Base-by-base conservation (phyloP, 2,888 invertebrate species). In the Trissoscelio sp. region DNA sequence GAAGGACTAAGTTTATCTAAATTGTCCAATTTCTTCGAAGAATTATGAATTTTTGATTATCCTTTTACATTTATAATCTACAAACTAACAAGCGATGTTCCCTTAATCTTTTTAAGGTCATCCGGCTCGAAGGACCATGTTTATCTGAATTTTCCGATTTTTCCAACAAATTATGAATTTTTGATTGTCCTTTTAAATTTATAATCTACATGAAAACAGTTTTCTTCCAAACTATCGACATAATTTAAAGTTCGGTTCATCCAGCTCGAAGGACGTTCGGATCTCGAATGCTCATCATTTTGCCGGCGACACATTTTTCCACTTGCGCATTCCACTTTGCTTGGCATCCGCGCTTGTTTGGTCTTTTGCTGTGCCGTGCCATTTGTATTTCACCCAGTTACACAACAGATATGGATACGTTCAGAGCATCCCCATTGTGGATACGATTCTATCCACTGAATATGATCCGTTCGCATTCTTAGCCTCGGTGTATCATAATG, bases 371-470 rank as follows among this genome's bases (percentile, higher is more conserved):
- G 51, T 51, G 3, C 6, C 31, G 42, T 58, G 34, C 42, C 60
- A 60, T 77, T 67, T 77, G 53, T 69, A 60, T 69, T 69, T 60
- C 77, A 77, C 46, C 53, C 53, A 77, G 77, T 77, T 77, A 77
- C 37, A 60, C 69, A 67, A 77, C 53, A 60, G 48, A 77, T 53
- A 69, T 44, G 67, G 53, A 67, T 58, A 51, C 48, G 39, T 66
- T 66, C 66, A 14, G 6, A 14, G 39, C 34, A 2, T 2, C n/a
- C n/a, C 48, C 12, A 67, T 67, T 62, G 53, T 48, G 34, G 22
- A 62, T 44, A n/a, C 62, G 53, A 62, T 55, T 62, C 55, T 55
- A 64, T 66, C 44, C 48, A 39, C 12, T 77, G 60, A 67, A 75
- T 64, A 46, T 31, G 74, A 75, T 67, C 37, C 31, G 12, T n/a